Percentiles rank a stretch among this genome's conserved stretches.
Evolutionary conservation across 2,888 invertebrate species (phyloP).

Genomic region (Mycogona germanica): DNA sequence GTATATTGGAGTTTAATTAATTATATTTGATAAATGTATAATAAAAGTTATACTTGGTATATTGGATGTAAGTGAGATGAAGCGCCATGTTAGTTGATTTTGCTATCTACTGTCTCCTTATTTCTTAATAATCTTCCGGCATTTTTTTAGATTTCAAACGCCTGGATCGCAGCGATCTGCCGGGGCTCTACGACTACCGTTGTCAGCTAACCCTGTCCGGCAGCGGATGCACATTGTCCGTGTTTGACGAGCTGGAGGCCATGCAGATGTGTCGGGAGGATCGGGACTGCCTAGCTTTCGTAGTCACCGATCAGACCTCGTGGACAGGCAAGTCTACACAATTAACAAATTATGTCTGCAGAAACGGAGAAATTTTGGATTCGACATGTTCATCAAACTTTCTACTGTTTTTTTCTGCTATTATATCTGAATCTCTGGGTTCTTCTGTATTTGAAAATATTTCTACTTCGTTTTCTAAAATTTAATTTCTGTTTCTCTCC

Average conservation of each 20-base stretch:
- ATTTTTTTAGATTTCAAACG: slow-evolving; percentile 1
- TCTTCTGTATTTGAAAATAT: no score
- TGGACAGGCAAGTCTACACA: slow-evolving; percentile 31
- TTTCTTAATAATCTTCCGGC: background rate
- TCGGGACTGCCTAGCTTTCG: slow-evolving; percentile 31
- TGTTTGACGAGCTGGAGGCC: slow-evolving; percentile 32
- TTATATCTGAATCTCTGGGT: no score
- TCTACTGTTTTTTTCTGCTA: no score
- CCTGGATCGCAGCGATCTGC: slow-evolving; percentile 27
- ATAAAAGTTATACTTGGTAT: background rate
- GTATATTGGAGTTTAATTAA: background rate
- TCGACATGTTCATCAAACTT: no score
- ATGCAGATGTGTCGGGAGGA: slow-evolving; percentile 32
- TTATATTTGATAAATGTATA: no score
- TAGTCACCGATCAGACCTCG: slow-evolving; percentile 29
- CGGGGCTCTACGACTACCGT: slow-evolving; percentile 32
- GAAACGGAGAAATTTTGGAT: no score
- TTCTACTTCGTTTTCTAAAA: no score
- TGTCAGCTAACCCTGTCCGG: slow-evolving; percentile 32
- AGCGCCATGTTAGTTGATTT: background rate
- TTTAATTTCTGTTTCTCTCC: no score
- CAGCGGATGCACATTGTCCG: slow-evolving; percentile 32
- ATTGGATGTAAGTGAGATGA: background rate
- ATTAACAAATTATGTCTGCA: slow-evolving; percentile 10
- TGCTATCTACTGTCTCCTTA: no score